Evolutionary conservation across 2,888 invertebrate species (phyloP), one percentile per base, ranked within the genome.

Genomic region (Pycnomerus fuliginosus): DNA sequence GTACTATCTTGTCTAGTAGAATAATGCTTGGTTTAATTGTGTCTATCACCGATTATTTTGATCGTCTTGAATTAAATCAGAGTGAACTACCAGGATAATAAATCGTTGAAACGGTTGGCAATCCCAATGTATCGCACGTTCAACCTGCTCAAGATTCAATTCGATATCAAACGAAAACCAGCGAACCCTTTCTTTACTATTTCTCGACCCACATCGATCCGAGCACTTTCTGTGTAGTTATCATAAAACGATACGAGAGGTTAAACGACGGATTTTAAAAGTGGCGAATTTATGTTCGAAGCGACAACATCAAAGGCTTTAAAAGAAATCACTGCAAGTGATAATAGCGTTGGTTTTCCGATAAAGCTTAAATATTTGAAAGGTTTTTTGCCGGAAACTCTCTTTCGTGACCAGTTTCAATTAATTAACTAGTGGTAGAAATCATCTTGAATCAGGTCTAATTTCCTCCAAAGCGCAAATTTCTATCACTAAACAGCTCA

Each of bases 331-430:
- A 41, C 49, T 52, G 49, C 37, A 39, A 44, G 29, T 41, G 42
- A 42, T 52, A 52, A 52, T 52, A 47, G 52, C 52, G 28, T 50
- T 52, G 50, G 50, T 52, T 52, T 52, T 38, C 44, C 44, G 44
- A 44, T 44, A 44, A 44, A n/a, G n/a, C n/a, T n/a, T n/a, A n/a
- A n/a, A n/a, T n/a, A n/a, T n/a, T n/a, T n/a, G n/a, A n/a, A n/a
- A n/a, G n/a, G n/a, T n/a, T n/a, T n/a, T n/a, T n/a, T n/a, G n/a
- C n/a, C n/a, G n/a, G n/a, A n/a, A n/a, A n/a, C n/a, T n/a, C n/a
- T n/a, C n/a, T n/a, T n/a, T n/a, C n/a, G n/a, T n/a, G n/a, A n/a
- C n/a, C n/a, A n/a, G n/a, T n/a, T n/a, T n/a, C n/a, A n/a, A n/a
- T n/a, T n/a, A n/a, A 36, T 36, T 27, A 35, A 43, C 36, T 43